Evolutionary conservation across 2,888 invertebrate genomes (phyloP).

Genomic region (Drosophila putrida): DNA sequence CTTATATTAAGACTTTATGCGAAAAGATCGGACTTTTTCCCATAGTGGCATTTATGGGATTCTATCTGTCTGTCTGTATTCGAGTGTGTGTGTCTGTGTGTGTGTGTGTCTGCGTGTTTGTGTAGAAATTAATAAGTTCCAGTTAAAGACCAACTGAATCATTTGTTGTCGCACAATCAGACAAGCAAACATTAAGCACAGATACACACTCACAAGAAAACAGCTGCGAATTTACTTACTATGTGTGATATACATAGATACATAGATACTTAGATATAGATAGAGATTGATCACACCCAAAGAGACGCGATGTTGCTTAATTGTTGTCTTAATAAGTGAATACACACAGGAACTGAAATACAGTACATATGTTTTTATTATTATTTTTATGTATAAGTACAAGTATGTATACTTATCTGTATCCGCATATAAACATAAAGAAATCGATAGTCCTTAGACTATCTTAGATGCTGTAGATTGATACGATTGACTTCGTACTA

Average conservation of each 20-base stretch:
- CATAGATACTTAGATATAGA: neutral
- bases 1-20: too few species aligned
- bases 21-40: too few species aligned
- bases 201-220: constrained; percentile 18
- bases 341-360: neutral
- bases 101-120: constrained; percentile 31
- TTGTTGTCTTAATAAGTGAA: constrained; percentile 14
- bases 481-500: neutral
- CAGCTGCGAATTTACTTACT: constrained; percentile 15
- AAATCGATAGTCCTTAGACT: neutral
- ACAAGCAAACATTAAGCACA: constrained; percentile 57
- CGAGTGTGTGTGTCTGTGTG: constrained; percentile 4
- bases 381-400: neutral
- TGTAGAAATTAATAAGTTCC: constrained; percentile 68
- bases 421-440: too few species aligned
- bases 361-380: neutral
- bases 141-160: constrained; percentile 72
- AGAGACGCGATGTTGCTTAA: constrained; percentile 13
- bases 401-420: neutral
- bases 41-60: neutral
- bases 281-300: constrained; percentile 16
- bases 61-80: neutral
- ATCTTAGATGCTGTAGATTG: constrained; percentile 19
- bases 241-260: constrained; percentile 8
- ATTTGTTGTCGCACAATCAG: constrained; percentile 66